Evolutionary conservation across 2,113 vertebrate species (phyloP).

Genomic region (Pitta sordida): DNA sequence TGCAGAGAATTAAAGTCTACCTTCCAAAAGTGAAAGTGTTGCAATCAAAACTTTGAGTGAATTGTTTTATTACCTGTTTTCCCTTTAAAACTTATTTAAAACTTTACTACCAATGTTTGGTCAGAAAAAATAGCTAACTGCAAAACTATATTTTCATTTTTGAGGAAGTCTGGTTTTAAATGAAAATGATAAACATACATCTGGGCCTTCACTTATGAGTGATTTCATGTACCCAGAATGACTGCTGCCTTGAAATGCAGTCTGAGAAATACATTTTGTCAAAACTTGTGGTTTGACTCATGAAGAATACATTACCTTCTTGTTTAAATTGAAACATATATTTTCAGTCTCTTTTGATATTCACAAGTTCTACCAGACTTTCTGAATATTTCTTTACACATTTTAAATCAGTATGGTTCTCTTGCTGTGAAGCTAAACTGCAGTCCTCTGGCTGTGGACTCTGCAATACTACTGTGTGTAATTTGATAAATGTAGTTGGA

Average conservation of each 20-base stretch:
- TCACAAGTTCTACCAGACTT: neutral
- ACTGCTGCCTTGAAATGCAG: neutral
- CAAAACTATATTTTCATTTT: constrained; percentile 5
- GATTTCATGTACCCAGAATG: constrained; percentile 11
- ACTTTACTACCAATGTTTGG: neutral
- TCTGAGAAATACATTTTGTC: constrained; percentile 1
- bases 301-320: neutral
- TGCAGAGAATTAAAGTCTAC: neutral
- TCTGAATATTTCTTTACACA: neutral
- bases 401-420: neutral
- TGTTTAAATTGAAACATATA: neutral
- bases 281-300: neutral
- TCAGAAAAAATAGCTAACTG: constrained; percentile 15
- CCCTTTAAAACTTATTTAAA: neutral
- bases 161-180: constrained; percentile 25
- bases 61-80: neutral
- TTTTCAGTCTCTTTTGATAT: neutral
- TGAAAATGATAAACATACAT: constrained; percentile 31
- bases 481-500: neutral
- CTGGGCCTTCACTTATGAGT: constrained; percentile 14
- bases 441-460: neutral
- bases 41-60: neutral
- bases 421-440: neutral
- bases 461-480: neutral
- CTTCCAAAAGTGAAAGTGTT: neutral